A percentile compares a stretch with the other conserved stretches of the same genome.
These are phyloP conservation scores for Siderastrea radians DNA, from an alignment of 92 coral and sea anemone genomes.

Conservation along the genomic window DNA sequence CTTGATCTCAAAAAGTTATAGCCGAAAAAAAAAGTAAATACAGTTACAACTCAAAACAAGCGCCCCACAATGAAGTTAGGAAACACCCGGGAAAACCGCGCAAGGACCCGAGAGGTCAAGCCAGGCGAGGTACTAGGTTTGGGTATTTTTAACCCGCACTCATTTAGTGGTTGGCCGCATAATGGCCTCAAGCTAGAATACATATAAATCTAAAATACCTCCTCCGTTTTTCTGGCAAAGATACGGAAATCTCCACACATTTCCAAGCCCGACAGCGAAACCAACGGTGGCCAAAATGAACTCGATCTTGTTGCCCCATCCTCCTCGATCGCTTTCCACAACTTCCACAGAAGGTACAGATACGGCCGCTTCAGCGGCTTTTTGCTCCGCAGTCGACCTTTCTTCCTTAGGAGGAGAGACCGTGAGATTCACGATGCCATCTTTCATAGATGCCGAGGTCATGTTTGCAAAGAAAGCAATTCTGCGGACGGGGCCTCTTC, in stretches of 20 bases:
- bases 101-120: not conserved
- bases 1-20: not conserved
- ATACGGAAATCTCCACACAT: slow-evolving; percentile 95
- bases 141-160: not conserved
- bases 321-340: slow-evolving; percentile 62
- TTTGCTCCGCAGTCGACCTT: slow-evolving; percentile 23
- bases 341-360: not conserved
- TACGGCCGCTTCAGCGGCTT: slow-evolving; percentile 16
- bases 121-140: not conserved
- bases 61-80: not conserved
- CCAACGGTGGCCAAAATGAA: slow-evolving; percentile 89
- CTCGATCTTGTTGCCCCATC: slow-evolving; percentile 86
- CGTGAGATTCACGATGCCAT: slow-evolving; percentile 14
- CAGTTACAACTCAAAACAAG: not conserved
- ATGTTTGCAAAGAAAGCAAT: not conserved
- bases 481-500: not conserved
- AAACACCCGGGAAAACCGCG: not conserved
- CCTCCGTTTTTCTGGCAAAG: slow-evolving; percentile 94
- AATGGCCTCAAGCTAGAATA: not conserved
- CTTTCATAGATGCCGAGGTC: slow-evolving; percentile 21
- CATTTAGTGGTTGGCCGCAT: not conserved
- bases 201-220: slow-evolving; percentile 60
- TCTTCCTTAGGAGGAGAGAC: slow-evolving; percentile 23
- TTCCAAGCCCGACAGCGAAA: slow-evolving; percentile 94
- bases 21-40: not conserved